phyloP scores from a whole-genome alignment of 1,140 invertebrate species.

The Aphidius ervi region DNA sequence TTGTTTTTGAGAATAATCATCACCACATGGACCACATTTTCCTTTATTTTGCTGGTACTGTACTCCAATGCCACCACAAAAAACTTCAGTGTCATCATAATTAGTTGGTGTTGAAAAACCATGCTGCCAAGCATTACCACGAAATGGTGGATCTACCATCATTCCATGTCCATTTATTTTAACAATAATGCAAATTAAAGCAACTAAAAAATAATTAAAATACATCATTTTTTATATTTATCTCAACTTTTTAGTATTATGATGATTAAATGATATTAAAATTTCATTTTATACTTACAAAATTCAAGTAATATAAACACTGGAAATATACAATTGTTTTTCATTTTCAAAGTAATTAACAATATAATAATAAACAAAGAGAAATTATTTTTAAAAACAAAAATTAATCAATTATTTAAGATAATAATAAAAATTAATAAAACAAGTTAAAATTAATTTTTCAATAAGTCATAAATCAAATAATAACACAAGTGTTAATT shows the following conservation, averaged over 20 bases:
- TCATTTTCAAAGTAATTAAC: too few species aligned
- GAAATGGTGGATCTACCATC: constrained; percentile 40
- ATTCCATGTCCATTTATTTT: constrained; percentile 40
- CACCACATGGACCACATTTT: constrained; percentile 58
- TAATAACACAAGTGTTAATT: too few species aligned
- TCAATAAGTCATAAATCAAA: too few species aligned
- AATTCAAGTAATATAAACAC: too few species aligned
- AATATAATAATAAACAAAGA: too few species aligned
- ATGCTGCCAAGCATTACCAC: constrained; percentile 42
- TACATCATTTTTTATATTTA: neutral
- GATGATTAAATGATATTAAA: neutral
- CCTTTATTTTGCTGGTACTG: constrained; percentile 41
- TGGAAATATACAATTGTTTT: too few species aligned
- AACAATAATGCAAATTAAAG: constrained; percentile 7
- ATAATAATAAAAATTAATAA: too few species aligned
- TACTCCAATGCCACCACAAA: constrained; percentile 25
- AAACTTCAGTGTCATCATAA: constrained; percentile 28
- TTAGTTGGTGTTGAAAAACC: constrained; percentile 36
- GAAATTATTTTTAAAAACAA: too few species aligned
- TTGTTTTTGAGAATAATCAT: constrained; percentile 46
- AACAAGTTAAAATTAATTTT: too few species aligned
- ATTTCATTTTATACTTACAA: neutral
- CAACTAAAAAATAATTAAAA: constrained; percentile 6
- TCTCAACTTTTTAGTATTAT: neutral
- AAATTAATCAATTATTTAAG: too few species aligned